Conservation (phyloP, 2,113 vertebrate genomes). For the Castor canadensis region DNA sequence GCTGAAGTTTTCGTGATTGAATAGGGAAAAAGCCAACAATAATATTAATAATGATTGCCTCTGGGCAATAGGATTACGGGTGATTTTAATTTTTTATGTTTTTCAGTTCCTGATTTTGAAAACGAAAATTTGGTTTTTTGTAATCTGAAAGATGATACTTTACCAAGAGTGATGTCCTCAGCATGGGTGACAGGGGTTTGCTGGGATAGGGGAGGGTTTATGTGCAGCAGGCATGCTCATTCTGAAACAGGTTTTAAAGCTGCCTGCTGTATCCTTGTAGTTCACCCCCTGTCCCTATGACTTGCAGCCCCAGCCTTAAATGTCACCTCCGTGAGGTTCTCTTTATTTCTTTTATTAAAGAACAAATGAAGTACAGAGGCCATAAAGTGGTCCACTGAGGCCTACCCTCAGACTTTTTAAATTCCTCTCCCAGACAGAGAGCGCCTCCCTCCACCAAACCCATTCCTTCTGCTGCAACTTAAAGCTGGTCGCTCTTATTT, state of each 20-base stretch:
- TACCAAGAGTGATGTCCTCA: background rate
- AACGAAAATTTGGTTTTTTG: background rate
- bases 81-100: background rate
- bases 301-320: background rate
- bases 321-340: background rate
- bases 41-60: conserved; percentile 6
- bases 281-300: background rate
- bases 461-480: background rate
- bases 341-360: conserved; percentile 21
- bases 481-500: background rate
- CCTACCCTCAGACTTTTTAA: background rate
- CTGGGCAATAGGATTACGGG: background rate
- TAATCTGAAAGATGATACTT: background rate
- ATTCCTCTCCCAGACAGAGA: background rate
- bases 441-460: background rate
- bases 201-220: too few relatives aligned
- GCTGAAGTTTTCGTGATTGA: background rate
- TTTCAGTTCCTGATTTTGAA: conserved; percentile 40
- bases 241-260: background rate
- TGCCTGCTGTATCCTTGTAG: background rate
- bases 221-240: background rate
- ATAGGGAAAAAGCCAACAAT: background rate
- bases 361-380: background rate
- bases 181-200: background rate
- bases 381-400: background rate